A percentile compares a stretch with the other conserved stretches of the same genome.
Evolutionary conservation across 2,888 invertebrate genomes (phyloP).

Genomic region (Taenaris catops): DNA sequence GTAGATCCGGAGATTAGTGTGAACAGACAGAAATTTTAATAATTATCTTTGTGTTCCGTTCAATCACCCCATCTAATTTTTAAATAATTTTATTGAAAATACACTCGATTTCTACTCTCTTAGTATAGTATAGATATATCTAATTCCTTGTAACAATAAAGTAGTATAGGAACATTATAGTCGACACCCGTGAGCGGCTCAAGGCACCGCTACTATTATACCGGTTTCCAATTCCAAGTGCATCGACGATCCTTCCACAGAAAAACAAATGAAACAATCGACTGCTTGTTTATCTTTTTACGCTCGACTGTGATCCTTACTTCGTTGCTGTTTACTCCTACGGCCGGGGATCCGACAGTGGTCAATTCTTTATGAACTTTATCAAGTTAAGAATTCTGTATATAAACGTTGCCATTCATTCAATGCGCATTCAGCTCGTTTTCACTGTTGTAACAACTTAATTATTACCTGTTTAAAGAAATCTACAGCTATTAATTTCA

Average conservation of each 20-base stretch:
- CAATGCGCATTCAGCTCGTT: slow-evolving; percentile 13
- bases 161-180: slow-evolving; percentile 36
- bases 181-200: slow-evolving; percentile 44
- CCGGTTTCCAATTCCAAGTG: slow-evolving; percentile 66
- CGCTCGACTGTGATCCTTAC: slow-evolving; percentile 36
- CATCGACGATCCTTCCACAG: slow-evolving; percentile 67
- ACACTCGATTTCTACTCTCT: too few relatives aligned
- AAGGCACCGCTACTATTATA: slow-evolving; percentile 50
- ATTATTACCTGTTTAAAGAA: slow-evolving; percentile 12
- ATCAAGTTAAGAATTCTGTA: slow-evolving; percentile 14
- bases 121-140: too few relatives aligned
- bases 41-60: too few relatives aligned
- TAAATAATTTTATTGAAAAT: too few relatives aligned
- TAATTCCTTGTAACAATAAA: background rate
- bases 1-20: too few relatives aligned
- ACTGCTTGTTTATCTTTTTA: slow-evolving; percentile 45
- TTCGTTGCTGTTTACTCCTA: slow-evolving; percentile 31
- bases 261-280: slow-evolving; percentile 67
- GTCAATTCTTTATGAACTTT: slow-evolving; percentile 19
- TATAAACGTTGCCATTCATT: slow-evolving; percentile 14
- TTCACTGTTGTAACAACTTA: slow-evolving; percentile 16
- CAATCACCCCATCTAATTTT: too few relatives aligned
- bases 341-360: slow-evolving; percentile 20
- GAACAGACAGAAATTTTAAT: too few relatives aligned
- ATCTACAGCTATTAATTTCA: slow-evolving; percentile 5